Conservation (phyloP, 2,113 vertebrate genomes). For the Oreamnos americanus region DNA sequence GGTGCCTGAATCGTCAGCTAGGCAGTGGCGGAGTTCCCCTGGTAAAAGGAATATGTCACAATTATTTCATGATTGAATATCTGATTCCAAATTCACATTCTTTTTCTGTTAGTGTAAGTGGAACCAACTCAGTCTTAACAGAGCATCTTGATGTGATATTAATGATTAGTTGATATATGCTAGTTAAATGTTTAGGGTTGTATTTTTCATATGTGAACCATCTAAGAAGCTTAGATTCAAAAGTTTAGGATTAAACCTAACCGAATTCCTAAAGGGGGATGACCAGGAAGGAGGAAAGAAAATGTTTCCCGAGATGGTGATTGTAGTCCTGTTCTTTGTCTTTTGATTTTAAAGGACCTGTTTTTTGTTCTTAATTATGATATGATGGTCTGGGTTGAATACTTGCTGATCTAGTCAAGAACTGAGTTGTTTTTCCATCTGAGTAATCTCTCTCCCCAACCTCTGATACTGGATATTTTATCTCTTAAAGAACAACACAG, state of each 20-base stretch:
- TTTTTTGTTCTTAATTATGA: not conserved
- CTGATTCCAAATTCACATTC: not conserved
- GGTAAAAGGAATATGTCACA: not conserved
- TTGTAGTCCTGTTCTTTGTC: not conserved
- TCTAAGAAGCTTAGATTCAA: not conserved
- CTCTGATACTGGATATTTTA: not conserved
- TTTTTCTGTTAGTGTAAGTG: not conserved
- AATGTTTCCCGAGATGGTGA: not conserved
- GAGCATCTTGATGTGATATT: not conserved
- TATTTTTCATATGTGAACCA: not conserved
- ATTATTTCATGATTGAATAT: not conserved
- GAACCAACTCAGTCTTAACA: not conserved
- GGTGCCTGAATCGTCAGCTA: not conserved
- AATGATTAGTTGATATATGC: not conserved
- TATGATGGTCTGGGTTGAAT: not conserved
- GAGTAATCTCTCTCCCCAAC: not conserved
- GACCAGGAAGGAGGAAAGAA: not conserved
- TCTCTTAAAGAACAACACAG: not conserved
- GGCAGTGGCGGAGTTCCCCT: not conserved
- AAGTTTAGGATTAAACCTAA: not conserved
- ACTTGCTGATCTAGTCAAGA: not conserved
- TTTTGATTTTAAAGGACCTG: not conserved
- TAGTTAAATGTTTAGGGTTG: not conserved
- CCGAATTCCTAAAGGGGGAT: not conserved
- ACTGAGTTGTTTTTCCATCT: not conserved